These are phyloP conservation scores for Zaprionus capensis DNA, from an alignment of 1,140 invertebrate genomes.

Conservation along the genomic window DNA sequence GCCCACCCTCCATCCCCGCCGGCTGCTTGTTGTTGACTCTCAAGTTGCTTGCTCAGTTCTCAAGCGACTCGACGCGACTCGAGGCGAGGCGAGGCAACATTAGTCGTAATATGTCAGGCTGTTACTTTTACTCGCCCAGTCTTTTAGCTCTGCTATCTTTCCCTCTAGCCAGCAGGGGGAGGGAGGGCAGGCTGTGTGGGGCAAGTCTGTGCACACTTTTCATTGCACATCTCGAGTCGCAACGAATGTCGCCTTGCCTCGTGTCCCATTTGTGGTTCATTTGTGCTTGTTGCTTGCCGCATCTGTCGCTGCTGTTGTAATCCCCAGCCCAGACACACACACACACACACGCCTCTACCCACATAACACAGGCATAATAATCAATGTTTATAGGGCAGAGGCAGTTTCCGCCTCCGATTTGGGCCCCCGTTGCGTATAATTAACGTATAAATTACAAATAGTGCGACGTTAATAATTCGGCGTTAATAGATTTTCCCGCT, in stretches of 20 bases:
- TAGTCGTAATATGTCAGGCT: conserved; percentile 78
- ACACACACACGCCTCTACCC: background rate
- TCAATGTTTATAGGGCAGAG: conserved; percentile 43
- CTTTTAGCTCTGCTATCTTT: conserved; percentile 55
- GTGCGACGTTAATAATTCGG: conserved; percentile 81
- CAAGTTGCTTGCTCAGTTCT: conserved; percentile 77
- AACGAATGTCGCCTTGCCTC: conserved; percentile 6
- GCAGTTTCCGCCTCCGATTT: background rate
- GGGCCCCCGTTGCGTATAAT: conserved; percentile 58
- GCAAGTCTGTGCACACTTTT: conserved; percentile 41
- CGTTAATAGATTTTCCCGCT: conserved; percentile 80
- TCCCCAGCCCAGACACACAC: background rate
- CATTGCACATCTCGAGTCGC: conserved; percentile 56
- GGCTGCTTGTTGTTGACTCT: conserved; percentile 54
- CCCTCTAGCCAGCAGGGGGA: background rate
- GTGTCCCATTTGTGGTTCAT: conserved; percentile 38
- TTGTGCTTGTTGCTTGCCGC: conserved; percentile 43
- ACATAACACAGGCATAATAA: conserved; percentile 29
- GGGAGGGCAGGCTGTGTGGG: background rate
- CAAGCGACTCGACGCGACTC: conserved; percentile 45
- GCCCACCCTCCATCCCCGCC: background rate
- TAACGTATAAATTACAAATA: conserved; percentile 81
- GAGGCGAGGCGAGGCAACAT: conserved; percentile 50
- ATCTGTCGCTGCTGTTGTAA: background rate
- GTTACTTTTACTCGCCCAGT: conserved; percentile 70